Conservation (phyloP, 2,888 invertebrate genomes). For the Clistopyga incitator region DNA sequence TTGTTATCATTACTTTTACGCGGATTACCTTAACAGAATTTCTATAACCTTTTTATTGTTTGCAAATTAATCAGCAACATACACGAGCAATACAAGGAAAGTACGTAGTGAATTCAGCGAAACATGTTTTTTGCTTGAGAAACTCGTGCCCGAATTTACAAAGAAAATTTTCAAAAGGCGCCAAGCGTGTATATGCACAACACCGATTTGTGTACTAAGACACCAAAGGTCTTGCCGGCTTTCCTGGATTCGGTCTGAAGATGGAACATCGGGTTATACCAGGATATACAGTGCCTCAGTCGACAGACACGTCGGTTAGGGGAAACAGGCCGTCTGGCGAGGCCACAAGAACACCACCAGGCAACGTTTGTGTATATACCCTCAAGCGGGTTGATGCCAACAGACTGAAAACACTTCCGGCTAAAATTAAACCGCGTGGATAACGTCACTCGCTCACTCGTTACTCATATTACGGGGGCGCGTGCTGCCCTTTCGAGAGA, state of each 20-base stretch:
- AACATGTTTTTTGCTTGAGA: too few species aligned
- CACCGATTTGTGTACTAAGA: conserved; percentile 49
- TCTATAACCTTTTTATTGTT: too few species aligned
- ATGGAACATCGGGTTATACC: not conserved
- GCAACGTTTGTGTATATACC: conserved; percentile 20
- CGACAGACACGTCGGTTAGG: conserved; percentile 50
- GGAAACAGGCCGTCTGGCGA: conserved; percentile 47
- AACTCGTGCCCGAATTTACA: not conserved
- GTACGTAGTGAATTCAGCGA: too few species aligned
- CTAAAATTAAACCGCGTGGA: conserved; percentile 68
- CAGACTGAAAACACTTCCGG: conserved; percentile 65
- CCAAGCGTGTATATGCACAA: conserved; percentile 34
- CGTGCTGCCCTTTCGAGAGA: conserved; percentile 23
- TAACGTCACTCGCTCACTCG: conserved; percentile 65
- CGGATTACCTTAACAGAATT: too few species aligned
- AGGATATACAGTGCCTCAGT: not conserved
- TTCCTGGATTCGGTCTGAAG: conserved; percentile 49
- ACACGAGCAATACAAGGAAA: too few species aligned
- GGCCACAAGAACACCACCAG: conserved; percentile 7
- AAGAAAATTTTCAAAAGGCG: not conserved
- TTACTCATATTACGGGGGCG: conserved; percentile 45
- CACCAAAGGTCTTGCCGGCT: conserved; percentile 25
- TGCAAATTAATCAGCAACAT: too few species aligned
- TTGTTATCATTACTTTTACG: too few species aligned
- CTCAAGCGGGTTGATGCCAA: conserved; percentile 41